These are phyloP conservation scores for Hypsopygia costalis DNA, from an alignment of 2,888 invertebrate genomes.

Conservation along the genomic window DNA sequence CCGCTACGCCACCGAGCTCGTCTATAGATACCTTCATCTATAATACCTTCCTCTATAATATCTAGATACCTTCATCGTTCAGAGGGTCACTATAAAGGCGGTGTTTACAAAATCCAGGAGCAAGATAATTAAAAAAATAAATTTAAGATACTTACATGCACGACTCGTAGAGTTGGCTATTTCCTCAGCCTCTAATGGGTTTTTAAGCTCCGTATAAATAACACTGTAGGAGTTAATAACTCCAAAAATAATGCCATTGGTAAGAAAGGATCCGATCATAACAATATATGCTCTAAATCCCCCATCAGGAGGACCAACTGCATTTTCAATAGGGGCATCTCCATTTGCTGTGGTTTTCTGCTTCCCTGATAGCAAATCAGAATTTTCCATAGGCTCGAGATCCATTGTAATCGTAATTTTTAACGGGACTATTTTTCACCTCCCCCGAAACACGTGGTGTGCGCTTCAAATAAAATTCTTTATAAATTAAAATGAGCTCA, in stretches of 20 bases:
- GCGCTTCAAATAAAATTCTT: neutral
- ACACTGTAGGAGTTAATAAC: conserved; percentile 94
- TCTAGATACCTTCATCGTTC: too few relatives aligned
- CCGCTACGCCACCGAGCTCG: too few relatives aligned
- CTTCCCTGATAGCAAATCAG: conserved; percentile 45
- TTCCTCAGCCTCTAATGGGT: conserved; percentile 82
- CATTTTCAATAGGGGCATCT: conserved; percentile 10
- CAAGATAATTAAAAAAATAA: too few relatives aligned
- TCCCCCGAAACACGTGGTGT: conserved; percentile 4
- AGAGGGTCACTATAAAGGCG: too few relatives aligned
- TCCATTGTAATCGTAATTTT: conserved; percentile 37
- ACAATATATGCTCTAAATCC: conserved; percentile 90
- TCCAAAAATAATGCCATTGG: conserved; percentile 94
- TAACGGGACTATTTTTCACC: neutral
- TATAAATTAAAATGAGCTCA: too few relatives aligned
- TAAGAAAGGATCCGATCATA: conserved; percentile 91
- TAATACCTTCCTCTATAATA: too few relatives aligned
- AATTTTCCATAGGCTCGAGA: conserved; percentile 48
- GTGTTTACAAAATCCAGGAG: too few relatives aligned
- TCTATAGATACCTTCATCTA: too few relatives aligned
- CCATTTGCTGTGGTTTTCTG: conserved; percentile 43
- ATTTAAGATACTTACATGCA: conserved; percentile 91
- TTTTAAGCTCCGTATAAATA: conserved; percentile 85
- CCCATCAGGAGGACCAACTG: conserved; percentile 84
- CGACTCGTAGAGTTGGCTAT: conserved; percentile 87